Conservation (phyloP, 2,888 invertebrate species). For the Palloptera scutellata region DNA sequence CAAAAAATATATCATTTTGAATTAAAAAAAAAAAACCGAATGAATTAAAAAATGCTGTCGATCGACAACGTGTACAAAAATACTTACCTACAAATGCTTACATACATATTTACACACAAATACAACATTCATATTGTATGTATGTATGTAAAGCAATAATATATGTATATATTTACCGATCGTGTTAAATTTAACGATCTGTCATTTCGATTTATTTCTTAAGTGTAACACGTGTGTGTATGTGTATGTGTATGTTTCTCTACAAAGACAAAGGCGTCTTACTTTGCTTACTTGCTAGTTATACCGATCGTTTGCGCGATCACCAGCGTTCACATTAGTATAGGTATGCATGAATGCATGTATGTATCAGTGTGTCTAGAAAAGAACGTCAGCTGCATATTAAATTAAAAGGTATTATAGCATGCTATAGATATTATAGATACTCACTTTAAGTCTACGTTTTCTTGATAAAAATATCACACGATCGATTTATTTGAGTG, state of each 20-base stretch:
- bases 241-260: neutral
- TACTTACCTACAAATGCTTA: too few species aligned
- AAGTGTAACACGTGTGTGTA: slow-evolving; percentile 14
- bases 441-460: neutral
- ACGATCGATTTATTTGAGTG: slow-evolving; percentile 5
- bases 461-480: slow-evolving; percentile 28
- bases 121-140: too few species aligned
- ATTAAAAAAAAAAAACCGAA: slow-evolving; percentile 26
- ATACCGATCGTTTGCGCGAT: neutral
- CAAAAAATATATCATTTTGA: slow-evolving; percentile 11
- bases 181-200: slow-evolving; percentile 62
- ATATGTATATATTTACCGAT: slow-evolving; percentile 15
- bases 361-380: too few species aligned
- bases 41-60: slow-evolving; percentile 14
- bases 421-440: too few species aligned
- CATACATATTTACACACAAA: too few species aligned
- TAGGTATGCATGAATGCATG: neutral
- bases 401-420: slow-evolving; percentile 35
- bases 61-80: slow-evolving; percentile 17
- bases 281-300: neutral
- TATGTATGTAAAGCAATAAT: too few species aligned
- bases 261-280: neutral
- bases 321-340: neutral
- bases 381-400: slow-evolving; percentile 43
- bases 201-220: slow-evolving; percentile 62